Conservation (phyloP, 2,888 invertebrate species). For the Noctua comes region DNA sequence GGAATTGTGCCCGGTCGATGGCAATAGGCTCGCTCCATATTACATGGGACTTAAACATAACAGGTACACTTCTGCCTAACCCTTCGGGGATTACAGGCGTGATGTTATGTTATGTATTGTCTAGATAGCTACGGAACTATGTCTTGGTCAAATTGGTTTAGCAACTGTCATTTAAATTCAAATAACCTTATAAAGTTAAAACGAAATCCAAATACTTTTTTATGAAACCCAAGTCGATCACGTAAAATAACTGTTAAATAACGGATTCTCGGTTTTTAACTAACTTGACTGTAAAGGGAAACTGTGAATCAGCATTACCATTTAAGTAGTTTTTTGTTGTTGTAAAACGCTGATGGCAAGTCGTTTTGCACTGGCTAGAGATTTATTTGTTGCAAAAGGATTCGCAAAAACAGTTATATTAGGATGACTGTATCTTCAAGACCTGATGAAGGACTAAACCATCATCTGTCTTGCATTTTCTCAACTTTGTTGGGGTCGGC, state of each 20-base stretch:
- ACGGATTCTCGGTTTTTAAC: constrained; percentile 21
- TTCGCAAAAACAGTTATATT: neutral
- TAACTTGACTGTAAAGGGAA: constrained; percentile 18
- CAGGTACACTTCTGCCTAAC: too few species aligned
- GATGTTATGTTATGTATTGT: neutral
- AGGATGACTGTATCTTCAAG: neutral
- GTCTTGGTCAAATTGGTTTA: neutral
- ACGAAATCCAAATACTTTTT: neutral
- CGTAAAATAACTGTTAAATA: constrained; percentile 47
- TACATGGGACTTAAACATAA: too few species aligned
- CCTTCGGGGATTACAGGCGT: too few species aligned
- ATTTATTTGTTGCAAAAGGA: neutral
- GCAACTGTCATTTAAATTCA: neutral
- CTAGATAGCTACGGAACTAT: neutral
- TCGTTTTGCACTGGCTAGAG: neutral
- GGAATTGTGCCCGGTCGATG: too few species aligned
- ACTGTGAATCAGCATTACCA: constrained; percentile 22
- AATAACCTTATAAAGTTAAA: neutral
- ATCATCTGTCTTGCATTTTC: too few species aligned
- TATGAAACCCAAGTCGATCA: constrained; percentile 24
- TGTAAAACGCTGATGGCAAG: neutral
- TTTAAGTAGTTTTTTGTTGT: constrained; percentile 17
- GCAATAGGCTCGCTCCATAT: too few species aligned
- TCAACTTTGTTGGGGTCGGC: too few species aligned
- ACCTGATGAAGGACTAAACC: neutral